Percentiles rank a stretch among this genome's conserved stretches.
Conservation (phyloP, 1,140 invertebrate genomes). For the Drosophila bocki region DNA sequence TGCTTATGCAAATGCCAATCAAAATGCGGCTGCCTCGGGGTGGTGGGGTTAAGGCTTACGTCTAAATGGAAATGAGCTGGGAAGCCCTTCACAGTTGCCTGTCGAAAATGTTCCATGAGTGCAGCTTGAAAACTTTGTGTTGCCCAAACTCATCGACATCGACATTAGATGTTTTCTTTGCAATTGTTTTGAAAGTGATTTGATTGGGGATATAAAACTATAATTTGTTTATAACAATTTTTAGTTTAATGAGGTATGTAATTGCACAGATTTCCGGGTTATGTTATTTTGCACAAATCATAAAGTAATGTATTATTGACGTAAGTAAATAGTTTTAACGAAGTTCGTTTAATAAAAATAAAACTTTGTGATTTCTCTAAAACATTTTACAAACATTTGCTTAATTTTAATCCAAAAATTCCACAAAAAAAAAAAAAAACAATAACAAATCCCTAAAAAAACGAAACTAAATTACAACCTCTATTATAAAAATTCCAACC, state of each 20-base stretch:
- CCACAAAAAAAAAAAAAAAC: too few species aligned
- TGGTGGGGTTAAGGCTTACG: constrained; percentile 8
- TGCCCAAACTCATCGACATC: constrained; percentile 1
- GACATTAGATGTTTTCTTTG: neutral
- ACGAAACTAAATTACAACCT: neutral
- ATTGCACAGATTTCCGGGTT: too few species aligned
- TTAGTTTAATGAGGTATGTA: neutral
- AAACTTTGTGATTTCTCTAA: too few species aligned
- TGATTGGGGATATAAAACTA: neutral
- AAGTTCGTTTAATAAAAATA: too few species aligned
- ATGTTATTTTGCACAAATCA: too few species aligned
- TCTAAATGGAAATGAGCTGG: constrained; percentile 32
- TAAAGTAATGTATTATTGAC: too few species aligned
- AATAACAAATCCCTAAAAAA: too few species aligned
- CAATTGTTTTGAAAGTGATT: neutral
- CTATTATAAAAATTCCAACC: too few species aligned
- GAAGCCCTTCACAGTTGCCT: constrained; percentile 5
- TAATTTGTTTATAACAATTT: neutral
- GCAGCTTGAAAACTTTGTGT: constrained; percentile 17
- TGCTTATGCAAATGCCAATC: constrained; percentile 82
- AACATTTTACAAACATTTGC: too few species aligned
- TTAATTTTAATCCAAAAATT: too few species aligned
- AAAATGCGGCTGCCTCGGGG: constrained; percentile 61
- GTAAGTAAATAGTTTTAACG: too few species aligned
- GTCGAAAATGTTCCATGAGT: constrained; percentile 17